A percentile compares a stretch with the other conserved stretches of the same genome.
These are phyloP conservation scores for Porites australiensis DNA, from an alignment of 64 coral and sea anemone genomes.

Conservation along the genomic window DNA sequence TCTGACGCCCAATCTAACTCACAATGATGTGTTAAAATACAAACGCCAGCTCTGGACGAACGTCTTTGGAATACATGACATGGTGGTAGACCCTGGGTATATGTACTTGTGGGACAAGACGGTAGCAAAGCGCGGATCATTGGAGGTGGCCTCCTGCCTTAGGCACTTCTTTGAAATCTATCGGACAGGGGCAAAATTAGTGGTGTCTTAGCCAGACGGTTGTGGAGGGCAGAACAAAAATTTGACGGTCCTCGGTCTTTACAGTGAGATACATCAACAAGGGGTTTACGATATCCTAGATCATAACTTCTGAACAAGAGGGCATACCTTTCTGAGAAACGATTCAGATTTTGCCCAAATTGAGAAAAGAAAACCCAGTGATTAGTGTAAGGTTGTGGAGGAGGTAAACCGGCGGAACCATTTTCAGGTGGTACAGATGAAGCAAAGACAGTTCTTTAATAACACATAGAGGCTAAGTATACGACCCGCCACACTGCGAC, in stretches of 20 bases:
- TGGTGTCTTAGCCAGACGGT: slow-evolving; percentile 6
- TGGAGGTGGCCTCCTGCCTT: background rate
- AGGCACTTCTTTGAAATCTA: background rate
- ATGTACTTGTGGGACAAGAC: slow-evolving; percentile 60
- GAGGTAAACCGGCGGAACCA: slow-evolving; percentile 10
- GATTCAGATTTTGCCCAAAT: slow-evolving; percentile 56
- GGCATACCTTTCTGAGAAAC: slow-evolving; percentile 41
- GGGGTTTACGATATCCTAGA: slow-evolving; percentile 5
- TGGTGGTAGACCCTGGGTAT: background rate
- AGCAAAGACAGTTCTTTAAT: slow-evolving; percentile 10
- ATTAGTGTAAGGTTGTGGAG: slow-evolving; percentile 11
- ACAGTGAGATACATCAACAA: background rate
- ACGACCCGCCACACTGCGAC: background rate
- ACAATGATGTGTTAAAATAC: slow-evolving; percentile 33
- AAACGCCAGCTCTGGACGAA: slow-evolving; percentile 53
- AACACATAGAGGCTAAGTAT: background rate
- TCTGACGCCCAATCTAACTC: background rate
- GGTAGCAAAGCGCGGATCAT: background rate
- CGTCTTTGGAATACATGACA: slow-evolving; percentile 61
- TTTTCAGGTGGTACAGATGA: slow-evolving; percentile 18
- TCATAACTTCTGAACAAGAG: slow-evolving; percentile 54
- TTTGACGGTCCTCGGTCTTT: background rate
- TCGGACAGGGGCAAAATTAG: background rate
- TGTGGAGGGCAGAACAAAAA: slow-evolving; percentile 53
- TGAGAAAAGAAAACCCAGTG: slow-evolving; percentile 61